Conservation (phyloP, 2,113 vertebrate genomes). For the Hippoglossus stenolepis region DNA sequence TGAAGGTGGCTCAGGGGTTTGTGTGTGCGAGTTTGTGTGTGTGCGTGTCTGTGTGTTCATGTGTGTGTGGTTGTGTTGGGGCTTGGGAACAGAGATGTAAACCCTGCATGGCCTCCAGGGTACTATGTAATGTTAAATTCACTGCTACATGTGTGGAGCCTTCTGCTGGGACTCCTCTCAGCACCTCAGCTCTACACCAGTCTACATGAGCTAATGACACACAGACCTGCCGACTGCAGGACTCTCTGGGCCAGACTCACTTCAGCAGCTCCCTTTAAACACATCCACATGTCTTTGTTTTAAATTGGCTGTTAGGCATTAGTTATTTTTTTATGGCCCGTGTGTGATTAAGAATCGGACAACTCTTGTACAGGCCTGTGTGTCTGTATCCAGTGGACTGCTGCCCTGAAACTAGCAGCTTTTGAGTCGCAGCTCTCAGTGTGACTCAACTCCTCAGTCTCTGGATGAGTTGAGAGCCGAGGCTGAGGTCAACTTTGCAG, state of each 20-base stretch:
- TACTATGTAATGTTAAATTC: slow-evolving; percentile 52
- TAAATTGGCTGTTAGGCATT: too few species aligned
- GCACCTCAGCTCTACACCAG: slow-evolving; percentile 27
- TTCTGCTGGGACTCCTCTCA: slow-evolving; percentile 41
- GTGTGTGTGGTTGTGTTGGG: not conserved
- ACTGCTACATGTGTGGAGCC: slow-evolving; percentile 48
- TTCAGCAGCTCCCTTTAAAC: not conserved
- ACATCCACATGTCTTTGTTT: not conserved
- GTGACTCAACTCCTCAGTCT: slow-evolving; percentile 62
- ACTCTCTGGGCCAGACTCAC: slow-evolving; percentile 1
- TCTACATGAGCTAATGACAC: slow-evolving; percentile 36
- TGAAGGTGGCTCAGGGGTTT: slow-evolving; percentile 14
- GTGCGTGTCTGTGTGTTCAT: not conserved
- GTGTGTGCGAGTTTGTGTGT: not conserved
- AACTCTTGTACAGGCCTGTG: too few species aligned
- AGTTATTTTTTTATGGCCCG: too few species aligned
- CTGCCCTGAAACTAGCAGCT: slow-evolving; percentile 72
- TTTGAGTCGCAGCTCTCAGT: slow-evolving; percentile 69
- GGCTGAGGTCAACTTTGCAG: not conserved
- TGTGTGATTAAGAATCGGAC: too few species aligned
- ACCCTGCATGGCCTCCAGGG: slow-evolving; percentile 34
- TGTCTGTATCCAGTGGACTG: not conserved
- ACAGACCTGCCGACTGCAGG: slow-evolving; percentile 10
- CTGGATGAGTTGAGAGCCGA: slow-evolving; percentile 42
- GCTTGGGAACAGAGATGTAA: slow-evolving; percentile 35